Evolutionary conservation across 2,888 invertebrate species (phyloP).

Genomic region (Calliopum simillimum): DNA sequence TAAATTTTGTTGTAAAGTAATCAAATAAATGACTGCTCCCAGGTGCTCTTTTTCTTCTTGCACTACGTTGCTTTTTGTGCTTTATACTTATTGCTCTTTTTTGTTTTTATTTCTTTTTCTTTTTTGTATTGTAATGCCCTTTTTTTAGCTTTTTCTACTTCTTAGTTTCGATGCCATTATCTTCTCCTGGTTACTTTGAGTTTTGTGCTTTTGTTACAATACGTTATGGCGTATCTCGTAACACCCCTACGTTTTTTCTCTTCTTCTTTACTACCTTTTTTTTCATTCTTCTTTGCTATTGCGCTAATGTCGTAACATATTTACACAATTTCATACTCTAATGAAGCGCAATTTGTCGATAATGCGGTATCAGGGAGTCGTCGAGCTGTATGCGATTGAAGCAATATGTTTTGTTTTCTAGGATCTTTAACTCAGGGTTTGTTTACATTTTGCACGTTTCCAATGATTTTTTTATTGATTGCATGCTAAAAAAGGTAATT

Average conservation of each 20-base stretch:
- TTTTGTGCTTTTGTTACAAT: neutral
- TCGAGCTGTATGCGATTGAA: too few relatives aligned
- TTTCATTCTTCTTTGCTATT: neutral
- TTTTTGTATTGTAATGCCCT: neutral
- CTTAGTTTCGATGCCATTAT: neutral
- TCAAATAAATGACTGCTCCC: conserved; percentile 27
- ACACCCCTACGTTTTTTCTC: neutral
- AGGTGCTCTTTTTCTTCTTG: conserved; percentile 10
- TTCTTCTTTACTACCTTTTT: neutral
- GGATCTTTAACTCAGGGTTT: too few relatives aligned
- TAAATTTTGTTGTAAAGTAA: conserved; percentile 13
- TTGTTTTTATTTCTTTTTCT: conserved; percentile 5
- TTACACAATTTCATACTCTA: conserved; percentile 19
- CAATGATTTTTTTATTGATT: too few relatives aligned
- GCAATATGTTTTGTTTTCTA: too few relatives aligned
- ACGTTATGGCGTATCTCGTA: conserved; percentile 4
- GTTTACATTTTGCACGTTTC: too few relatives aligned
- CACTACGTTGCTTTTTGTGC: neutral
- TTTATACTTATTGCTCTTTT: neutral
- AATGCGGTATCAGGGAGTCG: neutral
- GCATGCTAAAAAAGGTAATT: too few relatives aligned
- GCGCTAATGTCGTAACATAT: conserved; percentile 24
- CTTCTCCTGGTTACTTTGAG: neutral
- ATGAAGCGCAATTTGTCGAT: conserved; percentile 22
- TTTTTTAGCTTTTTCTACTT: neutral